Percentiles rank a stretch among this genome's conserved stretches.
These are phyloP conservation scores for Muraenolepis orangiensis DNA, from an alignment of 2,797 vertebrate genomes.

Conservation along the genomic window DNA sequence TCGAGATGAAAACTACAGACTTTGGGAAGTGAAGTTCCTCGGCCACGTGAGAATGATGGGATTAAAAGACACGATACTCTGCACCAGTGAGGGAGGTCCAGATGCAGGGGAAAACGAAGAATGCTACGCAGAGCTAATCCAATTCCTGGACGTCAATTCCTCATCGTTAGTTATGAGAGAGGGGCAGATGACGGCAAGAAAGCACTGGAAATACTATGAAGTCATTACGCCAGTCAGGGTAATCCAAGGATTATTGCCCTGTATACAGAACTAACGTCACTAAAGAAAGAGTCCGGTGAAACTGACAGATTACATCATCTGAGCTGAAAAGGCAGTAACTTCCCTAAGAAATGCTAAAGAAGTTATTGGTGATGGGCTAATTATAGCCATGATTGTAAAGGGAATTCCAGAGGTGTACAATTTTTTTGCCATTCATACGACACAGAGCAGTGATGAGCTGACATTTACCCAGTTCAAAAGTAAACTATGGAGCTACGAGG, in stretches of 20 bases:
- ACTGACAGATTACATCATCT: no score
- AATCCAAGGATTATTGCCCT: no score
- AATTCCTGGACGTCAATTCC: neutral
- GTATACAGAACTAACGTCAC: no score
- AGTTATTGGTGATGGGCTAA: no score
- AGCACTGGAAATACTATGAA: conserved; percentile 7
- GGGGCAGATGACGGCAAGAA: conserved; percentile 21
- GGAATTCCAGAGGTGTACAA: no score
- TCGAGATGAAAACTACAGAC: conserved; percentile 28
- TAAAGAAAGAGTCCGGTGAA: no score
- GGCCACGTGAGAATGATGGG: conserved; percentile 20
- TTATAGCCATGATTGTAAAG: no score
- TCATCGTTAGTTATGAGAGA: conserved; percentile 24
- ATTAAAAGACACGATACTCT: conserved; percentile 28
- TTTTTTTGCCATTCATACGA: conserved; percentile 13
- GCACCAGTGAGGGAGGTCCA: neutral
- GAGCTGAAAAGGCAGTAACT: no score
- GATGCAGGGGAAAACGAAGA: conserved; percentile 20
- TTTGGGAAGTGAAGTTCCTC: conserved; percentile 38
- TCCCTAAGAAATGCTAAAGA: no score
- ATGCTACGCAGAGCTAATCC: conserved; percentile 27
- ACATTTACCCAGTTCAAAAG: neutral
- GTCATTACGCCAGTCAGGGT: no score
- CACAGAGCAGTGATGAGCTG: conserved; percentile 20
- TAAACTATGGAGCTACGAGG: conserved; percentile 16